Base-by-base conservation (phyloP, 2,888 invertebrate genomes). In the Agonopterix alstromeriana region DNA sequence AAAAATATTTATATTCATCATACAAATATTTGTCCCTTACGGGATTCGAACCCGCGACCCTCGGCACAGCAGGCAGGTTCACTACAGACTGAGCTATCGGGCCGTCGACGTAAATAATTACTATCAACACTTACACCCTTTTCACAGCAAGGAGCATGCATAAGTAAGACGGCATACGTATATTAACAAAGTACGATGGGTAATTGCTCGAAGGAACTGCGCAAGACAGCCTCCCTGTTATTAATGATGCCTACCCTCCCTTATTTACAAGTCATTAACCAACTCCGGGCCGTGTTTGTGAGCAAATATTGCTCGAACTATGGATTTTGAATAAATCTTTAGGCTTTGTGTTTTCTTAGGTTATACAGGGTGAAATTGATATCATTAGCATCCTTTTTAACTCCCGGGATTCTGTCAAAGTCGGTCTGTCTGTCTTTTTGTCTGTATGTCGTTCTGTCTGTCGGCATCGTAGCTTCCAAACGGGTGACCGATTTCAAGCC, bases 191-290 rank as follows among this genome's bases (percentile, higher is more conserved):
- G 52, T 48, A 42, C 48, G 47, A 48, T 46, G 55, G 59, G 63
- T 65, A 65, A 65, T 65, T 63, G 63, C 60, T 54, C 50, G 58
- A 56, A 64, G 64, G 63, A 58, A 54, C 65, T 65, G 65, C 52
- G 51, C 56, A 60, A 63, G 65, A 62, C 65, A 65, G 61, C 55
- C 50, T n/a, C 36, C 52, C 53, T 47, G 53, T 58, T 58, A 58
- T 60, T 60, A 60, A 62, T 64, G 61, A 62, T 48, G 53, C 52
- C 52, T 48, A 49, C 54, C 53, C 54, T 45, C 52, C 53, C 54
- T 53, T 63, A 62, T 63, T 64, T 62, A 64, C 63, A 64, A 62
- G 57, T 64, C 63, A 64, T 64, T 64, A 64, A 58, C 58, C 55
- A 51, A 52, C 50, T 12, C 10, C 38, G 47, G 47, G 50, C 50